These are phyloP conservation scores for Diarsia mendica DNA, from an alignment of 2,888 invertebrate genomes.

Conservation along the genomic window DNA sequence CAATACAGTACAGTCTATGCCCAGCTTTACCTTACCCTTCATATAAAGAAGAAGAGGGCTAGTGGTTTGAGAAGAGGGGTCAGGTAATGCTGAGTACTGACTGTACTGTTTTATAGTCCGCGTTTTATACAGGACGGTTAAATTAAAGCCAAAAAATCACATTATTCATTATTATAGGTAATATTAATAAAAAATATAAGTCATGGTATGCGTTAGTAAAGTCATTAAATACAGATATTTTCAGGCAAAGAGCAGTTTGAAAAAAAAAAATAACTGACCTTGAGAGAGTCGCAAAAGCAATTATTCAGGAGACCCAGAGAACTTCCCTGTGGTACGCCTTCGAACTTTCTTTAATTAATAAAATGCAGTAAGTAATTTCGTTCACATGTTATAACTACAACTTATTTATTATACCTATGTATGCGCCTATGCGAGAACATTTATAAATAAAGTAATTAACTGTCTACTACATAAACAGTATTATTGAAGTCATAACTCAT, in stretches of 20 bases:
- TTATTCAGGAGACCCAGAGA: slow-evolving; percentile 2
- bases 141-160: slow-evolving; percentile 48
- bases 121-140: slow-evolving; percentile 10
- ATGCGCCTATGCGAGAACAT: slow-evolving; percentile 12
- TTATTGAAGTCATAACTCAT: neutral
- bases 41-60: too few relatives aligned
- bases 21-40: too few relatives aligned
- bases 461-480: slow-evolving; percentile 1
- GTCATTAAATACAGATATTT: neutral
- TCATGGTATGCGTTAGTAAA: slow-evolving; percentile 42
- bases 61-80: too few relatives aligned
- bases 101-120: slow-evolving; percentile 13
- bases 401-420: slow-evolving; percentile 2
- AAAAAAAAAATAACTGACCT: slow-evolving; percentile 3
- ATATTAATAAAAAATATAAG: slow-evolving; percentile 20
- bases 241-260: too few relatives aligned
- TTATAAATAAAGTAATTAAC: neutral
- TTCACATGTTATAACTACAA: neutral
- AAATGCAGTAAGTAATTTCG: neutral
- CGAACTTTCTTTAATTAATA: neutral
- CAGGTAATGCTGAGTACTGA: too few relatives aligned
- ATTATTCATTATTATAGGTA: slow-evolving; percentile 8
- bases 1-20: neutral
- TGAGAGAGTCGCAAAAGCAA: neutral
- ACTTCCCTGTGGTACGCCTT: slow-evolving; percentile 19